Evolutionary conservation across 2,888 invertebrate genomes (phyloP).

Genomic region (Coleophora flavipennella): DNA sequence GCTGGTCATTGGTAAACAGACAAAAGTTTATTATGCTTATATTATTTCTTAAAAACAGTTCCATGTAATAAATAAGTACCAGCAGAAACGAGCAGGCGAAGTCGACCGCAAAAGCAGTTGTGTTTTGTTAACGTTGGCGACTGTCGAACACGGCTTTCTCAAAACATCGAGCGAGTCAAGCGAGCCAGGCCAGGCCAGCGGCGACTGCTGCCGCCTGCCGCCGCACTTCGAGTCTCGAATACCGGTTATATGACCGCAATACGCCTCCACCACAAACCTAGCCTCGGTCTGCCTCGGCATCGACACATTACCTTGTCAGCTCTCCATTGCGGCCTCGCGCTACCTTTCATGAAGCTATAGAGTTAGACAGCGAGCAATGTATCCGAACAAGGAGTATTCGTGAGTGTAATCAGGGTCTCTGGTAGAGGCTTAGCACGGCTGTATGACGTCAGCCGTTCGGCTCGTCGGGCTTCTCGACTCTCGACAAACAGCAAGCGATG

Average conservation of each 20-base stretch:
- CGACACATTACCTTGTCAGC: constrained; percentile 16
- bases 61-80: constrained; percentile 16
- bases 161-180: constrained; percentile 55
- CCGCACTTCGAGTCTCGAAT: constrained; percentile 46
- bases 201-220: constrained; percentile 33
- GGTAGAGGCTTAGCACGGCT: constrained; percentile 55
- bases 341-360: no score
- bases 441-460: constrained; percentile 70
- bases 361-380: constrained; percentile 33
- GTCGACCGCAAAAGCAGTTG: constrained; percentile 46
- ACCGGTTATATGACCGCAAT: constrained; percentile 73
- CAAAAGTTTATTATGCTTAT: not conserved
- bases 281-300: constrained; percentile 27
- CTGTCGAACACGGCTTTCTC: constrained; percentile 66
- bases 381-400: constrained; percentile 19
- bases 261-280: constrained; percentile 35
- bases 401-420: constrained; percentile 24
- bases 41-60: constrained; percentile 16
- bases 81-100: constrained; percentile 31
- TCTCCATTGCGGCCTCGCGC: constrained; percentile 35
- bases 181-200: constrained; percentile 33
- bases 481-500: constrained; percentile 55
- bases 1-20: no score
- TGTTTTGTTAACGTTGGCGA: constrained; percentile 60
- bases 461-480: constrained; percentile 66